A percentile compares a stretch with the other conserved stretches of the same genome.
Evolutionary conservation across 2,797 vertebrate genomes (phyloP).

Genomic region (Schizopygopsis pylzovi): DNA sequence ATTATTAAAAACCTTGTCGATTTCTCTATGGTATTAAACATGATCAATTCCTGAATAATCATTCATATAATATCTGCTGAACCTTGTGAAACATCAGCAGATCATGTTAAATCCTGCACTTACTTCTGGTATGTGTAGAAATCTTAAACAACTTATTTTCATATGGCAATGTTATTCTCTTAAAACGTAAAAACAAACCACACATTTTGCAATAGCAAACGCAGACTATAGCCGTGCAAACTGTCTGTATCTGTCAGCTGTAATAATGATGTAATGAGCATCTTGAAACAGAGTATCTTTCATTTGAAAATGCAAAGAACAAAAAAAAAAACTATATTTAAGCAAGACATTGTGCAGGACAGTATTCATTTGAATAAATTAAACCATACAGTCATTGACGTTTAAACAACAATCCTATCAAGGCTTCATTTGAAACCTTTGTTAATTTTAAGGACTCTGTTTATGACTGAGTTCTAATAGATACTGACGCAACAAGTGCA

Average conservation of each 20-base stretch:
- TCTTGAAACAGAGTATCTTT: too few relatives aligned
- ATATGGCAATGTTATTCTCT: background rate
- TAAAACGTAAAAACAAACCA: background rate
- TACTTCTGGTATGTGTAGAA: background rate
- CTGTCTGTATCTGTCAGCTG: too few relatives aligned
- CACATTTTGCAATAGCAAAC: background rate
- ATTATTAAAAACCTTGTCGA: background rate
- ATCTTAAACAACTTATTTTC: background rate
- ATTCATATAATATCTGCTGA: background rate
- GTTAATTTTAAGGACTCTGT: too few relatives aligned
- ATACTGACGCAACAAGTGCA: background rate
- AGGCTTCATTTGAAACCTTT: background rate
- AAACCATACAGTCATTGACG: background rate
- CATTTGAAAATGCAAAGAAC: too few relatives aligned
- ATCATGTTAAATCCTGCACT: background rate
- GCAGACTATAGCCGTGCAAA: background rate
- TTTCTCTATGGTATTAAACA: background rate
- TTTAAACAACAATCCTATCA: background rate
- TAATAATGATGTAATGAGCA: too few relatives aligned
- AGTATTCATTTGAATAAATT: background rate
- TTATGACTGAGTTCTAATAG: background rate
- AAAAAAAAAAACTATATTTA: background rate
- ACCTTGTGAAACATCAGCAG: background rate
- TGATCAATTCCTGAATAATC: background rate
- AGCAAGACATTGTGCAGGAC: background rate